Evolutionary conservation across 2,888 invertebrate genomes (phyloP).

Genomic region (Cephus spinipes): DNA sequence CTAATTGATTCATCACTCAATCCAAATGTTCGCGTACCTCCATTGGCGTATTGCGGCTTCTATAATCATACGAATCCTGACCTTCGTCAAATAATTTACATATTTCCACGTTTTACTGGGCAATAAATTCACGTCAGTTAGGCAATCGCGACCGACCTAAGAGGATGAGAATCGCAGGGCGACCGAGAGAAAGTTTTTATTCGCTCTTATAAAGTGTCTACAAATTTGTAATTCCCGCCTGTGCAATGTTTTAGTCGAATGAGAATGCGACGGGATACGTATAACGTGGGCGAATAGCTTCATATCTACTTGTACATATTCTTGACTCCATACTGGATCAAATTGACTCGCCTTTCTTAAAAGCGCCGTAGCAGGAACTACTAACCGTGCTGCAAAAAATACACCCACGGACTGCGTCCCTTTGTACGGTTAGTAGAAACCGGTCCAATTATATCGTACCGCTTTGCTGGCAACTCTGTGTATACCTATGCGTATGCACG

Average conservation of each 20-base stretch:
- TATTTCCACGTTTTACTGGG: conserved; percentile 60
- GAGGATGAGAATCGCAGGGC: neutral
- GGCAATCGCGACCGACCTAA: conserved; percentile 45
- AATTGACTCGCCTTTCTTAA: neutral
- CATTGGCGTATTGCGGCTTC: neutral
- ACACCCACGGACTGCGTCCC: conserved; percentile 35
- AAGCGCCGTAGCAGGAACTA: conserved; percentile 20
- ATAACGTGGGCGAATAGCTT: neutral
- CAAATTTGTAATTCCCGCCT: neutral
- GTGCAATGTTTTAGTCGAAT: neutral
- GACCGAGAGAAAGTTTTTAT: neutral
- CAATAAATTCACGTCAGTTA: conserved; percentile 60
- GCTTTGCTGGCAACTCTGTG: conserved; percentile 35
- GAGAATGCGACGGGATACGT: neutral
- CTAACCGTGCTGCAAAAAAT: conserved; percentile 43
- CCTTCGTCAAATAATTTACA: conserved; percentile 62
- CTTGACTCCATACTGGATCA: neutral
- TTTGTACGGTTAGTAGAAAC: conserved; percentile 48
- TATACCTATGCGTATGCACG: neutral
- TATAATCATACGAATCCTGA: conserved; percentile 51
- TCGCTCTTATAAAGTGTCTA: neutral
- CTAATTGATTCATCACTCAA: conserved; percentile 31
- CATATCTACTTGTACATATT: neutral
- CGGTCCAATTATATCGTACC: conserved; percentile 58
- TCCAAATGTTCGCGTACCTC: conserved; percentile 15